Evolutionary conservation across 2,888 invertebrate species (phyloP), one percentile per base, ranked within the genome.

Genomic region (Rhopalosiphum nymphaeae): DNA sequence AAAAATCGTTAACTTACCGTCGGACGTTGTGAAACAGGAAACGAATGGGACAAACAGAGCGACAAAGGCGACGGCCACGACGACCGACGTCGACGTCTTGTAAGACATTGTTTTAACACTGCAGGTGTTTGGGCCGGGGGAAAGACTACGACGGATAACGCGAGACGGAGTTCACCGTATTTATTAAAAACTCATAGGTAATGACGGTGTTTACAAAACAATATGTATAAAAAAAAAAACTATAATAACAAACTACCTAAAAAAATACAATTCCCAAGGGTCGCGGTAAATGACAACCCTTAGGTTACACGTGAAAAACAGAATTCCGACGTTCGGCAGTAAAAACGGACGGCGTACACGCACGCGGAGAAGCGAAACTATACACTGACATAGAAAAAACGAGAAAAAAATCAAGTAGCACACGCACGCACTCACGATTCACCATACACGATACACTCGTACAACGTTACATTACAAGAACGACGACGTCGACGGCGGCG

Each of bases 351-450:
- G 10, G 26, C 46, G 21, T 26, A n/a, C 26, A 29, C 36, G 26
- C 85, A 49, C 85, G 89, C 93, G 57, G 93, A 89, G 61, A 61
- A 85, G 57, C 93, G 61, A 90, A 89, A 90, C 89, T 89, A 78
- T 78, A 61, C 90, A 93, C 93, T 93, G 93, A 90, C 93, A 93
- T 85, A 93, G 93, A 93, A 93, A 92, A 89, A 89, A 26, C 44
- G 44, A 49, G 85, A 87, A 67, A 92, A 67, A 92, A 92, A 87
- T 53, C 87, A 42, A 67, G 87, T 67, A 61, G 87, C 86, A n/a
- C 85, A 84, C 53, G 49, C 46, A 26, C 90, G 49, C 44, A 44
- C 89, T 36, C 42, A 87, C 86, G 29, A 29, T 16, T 29, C 46
- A 5, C 53, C 89, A 9, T 44, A 89, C 89, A 57, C 89, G 57